Percentiles rank a stretch among this genome's conserved stretches.
These are phyloP conservation scores for Ramphastos sulfuratus DNA, from an alignment of 2,113 vertebrate species.

Conservation along the genomic window DNA sequence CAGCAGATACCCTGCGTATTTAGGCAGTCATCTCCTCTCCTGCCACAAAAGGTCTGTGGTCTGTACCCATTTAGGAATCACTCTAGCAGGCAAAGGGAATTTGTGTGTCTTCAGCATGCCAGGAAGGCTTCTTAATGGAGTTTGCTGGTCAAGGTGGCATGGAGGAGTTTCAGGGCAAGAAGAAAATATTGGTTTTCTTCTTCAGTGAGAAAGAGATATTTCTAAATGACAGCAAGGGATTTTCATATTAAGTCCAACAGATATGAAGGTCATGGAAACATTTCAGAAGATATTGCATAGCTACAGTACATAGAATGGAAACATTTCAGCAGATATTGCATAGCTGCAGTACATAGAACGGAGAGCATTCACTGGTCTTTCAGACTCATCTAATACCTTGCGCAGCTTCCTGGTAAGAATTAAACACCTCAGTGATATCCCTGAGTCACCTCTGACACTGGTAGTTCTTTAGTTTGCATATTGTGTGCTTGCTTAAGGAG, in stretches of 20 bases:
- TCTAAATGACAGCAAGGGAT: background rate
- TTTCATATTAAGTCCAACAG: background rate
- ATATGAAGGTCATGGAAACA: background rate
- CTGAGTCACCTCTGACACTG: background rate
- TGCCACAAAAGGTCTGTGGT: background rate
- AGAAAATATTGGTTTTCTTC: background rate
- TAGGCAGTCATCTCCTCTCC: background rate
- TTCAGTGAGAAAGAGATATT: background rate
- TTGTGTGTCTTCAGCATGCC: accelerated
- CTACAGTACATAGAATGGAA: too few species aligned
- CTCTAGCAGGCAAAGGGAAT: background rate
- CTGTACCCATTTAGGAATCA: too few species aligned
- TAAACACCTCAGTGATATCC: background rate
- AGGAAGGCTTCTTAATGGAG: background rate
- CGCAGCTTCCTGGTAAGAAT: background rate
- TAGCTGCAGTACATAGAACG: accelerated
- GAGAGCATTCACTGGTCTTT: background rate
- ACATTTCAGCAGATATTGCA: too few species aligned
- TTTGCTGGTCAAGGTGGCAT: background rate
- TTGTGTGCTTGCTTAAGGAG: background rate
- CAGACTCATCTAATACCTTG: background rate
- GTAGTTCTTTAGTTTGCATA: background rate
- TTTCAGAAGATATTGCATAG: background rate
- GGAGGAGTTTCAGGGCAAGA: background rate
- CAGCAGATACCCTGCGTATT: background rate